These are phyloP conservation scores for Xiphophorus maculatus DNA, from an alignment of 2,113 vertebrate genomes.

Conservation along the genomic window DNA sequence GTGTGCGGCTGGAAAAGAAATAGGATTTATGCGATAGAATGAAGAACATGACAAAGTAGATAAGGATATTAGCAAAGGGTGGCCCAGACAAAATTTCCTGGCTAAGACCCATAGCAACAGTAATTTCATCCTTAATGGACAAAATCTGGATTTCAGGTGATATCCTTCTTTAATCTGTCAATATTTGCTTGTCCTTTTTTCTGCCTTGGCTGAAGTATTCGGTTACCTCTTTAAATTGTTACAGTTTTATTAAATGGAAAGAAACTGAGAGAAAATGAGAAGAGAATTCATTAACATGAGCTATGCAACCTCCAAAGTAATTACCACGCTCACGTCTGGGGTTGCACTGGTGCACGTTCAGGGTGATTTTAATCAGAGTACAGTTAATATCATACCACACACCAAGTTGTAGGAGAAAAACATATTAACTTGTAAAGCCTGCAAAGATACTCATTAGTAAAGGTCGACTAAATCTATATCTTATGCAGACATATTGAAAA, in stretches of 20 bases:
- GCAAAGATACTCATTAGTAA: slow-evolving; percentile 33
- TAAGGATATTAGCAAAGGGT: slow-evolving; percentile 65
- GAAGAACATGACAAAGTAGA: slow-evolving; percentile 55
- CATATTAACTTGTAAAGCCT: background rate
- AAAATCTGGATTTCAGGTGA: slow-evolving; percentile 55
- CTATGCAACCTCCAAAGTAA: slow-evolving; percentile 31
- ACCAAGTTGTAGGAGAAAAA: background rate
- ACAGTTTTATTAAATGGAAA: slow-evolving; percentile 68
- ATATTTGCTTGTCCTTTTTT: slow-evolving; percentile 73
- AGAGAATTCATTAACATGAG: slow-evolving; percentile 29
- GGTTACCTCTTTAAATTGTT: slow-evolving; percentile 61
- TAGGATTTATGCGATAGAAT: slow-evolving; percentile 21
- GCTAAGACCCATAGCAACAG: slow-evolving; percentile 39
- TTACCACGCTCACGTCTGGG: slow-evolving; percentile 27
- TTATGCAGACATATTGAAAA: slow-evolving; percentile 1
- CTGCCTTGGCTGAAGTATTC: slow-evolving; percentile 61
- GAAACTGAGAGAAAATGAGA: slow-evolving; percentile 28
- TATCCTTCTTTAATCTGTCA: slow-evolving; percentile 50
- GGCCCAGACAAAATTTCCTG: slow-evolving; percentile 47
- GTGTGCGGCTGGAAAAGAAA: slow-evolving; percentile 45
- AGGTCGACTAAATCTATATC: slow-evolving; percentile 17
- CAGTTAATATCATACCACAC: slow-evolving; percentile 16
- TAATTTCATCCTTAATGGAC: slow-evolving; percentile 62
- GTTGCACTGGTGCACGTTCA: slow-evolving; percentile 13
- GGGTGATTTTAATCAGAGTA: slow-evolving; percentile 12